Evolutionary conservation across 2,113 vertebrate species (phyloP), one percentile per base, ranked within the genome.

Genomic region (Dasypus novemcinctus): DNA sequence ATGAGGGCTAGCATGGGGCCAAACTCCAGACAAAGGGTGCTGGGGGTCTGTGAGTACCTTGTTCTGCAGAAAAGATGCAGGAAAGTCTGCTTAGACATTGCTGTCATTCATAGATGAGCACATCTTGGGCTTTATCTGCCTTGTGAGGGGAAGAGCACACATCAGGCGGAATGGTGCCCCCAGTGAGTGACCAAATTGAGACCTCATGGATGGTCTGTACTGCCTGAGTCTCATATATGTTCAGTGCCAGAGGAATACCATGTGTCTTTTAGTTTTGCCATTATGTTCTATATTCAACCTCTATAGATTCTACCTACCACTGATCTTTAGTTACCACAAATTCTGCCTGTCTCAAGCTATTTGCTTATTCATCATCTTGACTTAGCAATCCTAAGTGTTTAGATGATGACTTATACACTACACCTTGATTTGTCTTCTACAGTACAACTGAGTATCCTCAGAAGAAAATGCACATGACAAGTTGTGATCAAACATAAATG

Each of bases 361-460:
- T 57, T 15, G 12, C 54, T 46, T n/a, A 4, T 36, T 78, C 29
- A 71, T 57, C 7, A 1, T n/a, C 25, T 87, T 14, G 20, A 83
- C 12, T n/a, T 11, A 14, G 27, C 2, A 49, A 54, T 5, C 7
- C 33, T 25, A 43, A 27, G 46, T 0, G 0, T 33, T 78, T 46
- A 43, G 38, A 18, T 25, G 14, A 7, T 0, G 33, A 31, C 41
- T 89, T 29, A 25, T 0, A 15, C 49, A 41, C 72, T 25, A 27
- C 3, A 46, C 38, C 15, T 31, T 29, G 38, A 18, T 36, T 83
- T 43, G 36, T 69, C 23, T 71, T 90, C 15, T 21, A 8, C 14
- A 8, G 54, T 21, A 7, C 31, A 20, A 82, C 0, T 3, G 27
- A 61, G 29, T n/a, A 27, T 33, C 31, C 31, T 82, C 46, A 20